phyloP scores from a whole-genome alignment of 2,797 vertebrate species.

The Amphiprion clarkii region DNA sequence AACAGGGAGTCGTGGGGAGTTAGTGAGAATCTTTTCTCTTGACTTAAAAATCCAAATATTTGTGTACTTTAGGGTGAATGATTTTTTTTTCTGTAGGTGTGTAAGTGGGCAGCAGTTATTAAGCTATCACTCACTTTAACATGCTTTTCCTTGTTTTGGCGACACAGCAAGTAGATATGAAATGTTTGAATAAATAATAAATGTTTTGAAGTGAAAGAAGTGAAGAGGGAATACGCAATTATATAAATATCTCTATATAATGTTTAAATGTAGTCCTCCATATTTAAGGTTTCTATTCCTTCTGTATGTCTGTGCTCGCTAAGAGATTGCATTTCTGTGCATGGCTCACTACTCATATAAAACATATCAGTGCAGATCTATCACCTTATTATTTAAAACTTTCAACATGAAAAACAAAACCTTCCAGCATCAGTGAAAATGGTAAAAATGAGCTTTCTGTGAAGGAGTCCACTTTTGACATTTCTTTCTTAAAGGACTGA shows the following conservation, averaged over 20 bases:
- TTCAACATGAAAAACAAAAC: slow-evolving; percentile 11
- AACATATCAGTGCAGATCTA: slow-evolving; percentile 36
- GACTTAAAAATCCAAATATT: slow-evolving; percentile 81
- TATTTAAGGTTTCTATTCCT: slow-evolving; percentile 70
- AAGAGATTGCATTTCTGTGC: slow-evolving; percentile 58
- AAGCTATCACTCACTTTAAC: slow-evolving; percentile 59
- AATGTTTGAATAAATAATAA: slow-evolving; percentile 48
- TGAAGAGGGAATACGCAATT: slow-evolving; percentile 65
- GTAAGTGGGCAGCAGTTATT: slow-evolving; percentile 65
- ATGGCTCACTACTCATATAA: slow-evolving; percentile 47
- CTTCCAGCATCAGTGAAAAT: not conserved
- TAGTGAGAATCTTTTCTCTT: slow-evolving; percentile 70
- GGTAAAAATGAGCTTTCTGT: slow-evolving; percentile 28
- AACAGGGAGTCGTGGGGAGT: slow-evolving; percentile 61
- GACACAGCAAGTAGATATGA: slow-evolving; percentile 80
- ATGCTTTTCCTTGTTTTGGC: slow-evolving; percentile 79
- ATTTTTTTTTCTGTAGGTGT: slow-evolving; percentile 66
- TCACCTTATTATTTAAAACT: slow-evolving; percentile 23
- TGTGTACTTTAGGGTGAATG: slow-evolving; percentile 81
- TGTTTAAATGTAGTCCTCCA: slow-evolving; percentile 72
- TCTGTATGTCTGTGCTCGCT: slow-evolving; percentile 52
- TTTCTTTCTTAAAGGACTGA: slow-evolving; percentile 39
- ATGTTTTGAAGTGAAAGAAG: slow-evolving; percentile 44
- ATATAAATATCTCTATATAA: slow-evolving; percentile 64
- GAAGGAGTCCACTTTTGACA: slow-evolving; percentile 8